Base-by-base conservation (phyloP, 2,888 invertebrate species). In the Athrips mouffetella region DNA sequence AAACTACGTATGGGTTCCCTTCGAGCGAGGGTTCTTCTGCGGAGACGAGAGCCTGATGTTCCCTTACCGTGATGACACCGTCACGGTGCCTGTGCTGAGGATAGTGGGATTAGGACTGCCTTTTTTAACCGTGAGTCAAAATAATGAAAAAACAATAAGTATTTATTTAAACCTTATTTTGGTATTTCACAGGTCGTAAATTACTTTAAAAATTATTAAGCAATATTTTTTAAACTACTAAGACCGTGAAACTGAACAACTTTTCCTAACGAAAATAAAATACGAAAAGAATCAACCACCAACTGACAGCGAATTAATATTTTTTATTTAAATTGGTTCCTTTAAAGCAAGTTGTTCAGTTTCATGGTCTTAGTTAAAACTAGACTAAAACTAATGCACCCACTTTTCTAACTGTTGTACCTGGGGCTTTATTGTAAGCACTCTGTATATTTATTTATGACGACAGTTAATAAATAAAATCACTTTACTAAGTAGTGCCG, bases 1-100 rank as follows among this genome's bases (percentile, higher is more conserved):
- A 0, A 54, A 64, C 25, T 10, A 57, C 2, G 48, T 76, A 7
- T 80, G 80, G 83, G 74, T 85, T 59, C 93, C 96, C 0, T 95
- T 92, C 70, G 82, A 92, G 55, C 86, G 98, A 54, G 98, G 98
- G 11, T 98, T 98, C 89, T 98, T 96, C 89, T 98, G 98, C 81
- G 93, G 95, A 69, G 99, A 99, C 81, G 94, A 97, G 72, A 94
- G 94, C 54, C 91, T 99, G 20, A 91, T 91, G 77, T 95, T 96
- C 76, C 98, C 98, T 0, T 96, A 92, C 79, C 90, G 91, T 54
- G 85, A 90, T 0, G 95, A 95, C 37, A 96, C 96, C 0, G 92
- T 97, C 39, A 91, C 93, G 35, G 93, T 91, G 49, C 82, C 85
- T 60, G 90, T 92, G 83, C 88, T 96, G 29, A 93, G 94, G 65